Percentiles rank a stretch among this genome's conserved stretches.
Conservation (phyloP, 2,888 invertebrate genomes). For the Plebejus argus region DNA sequence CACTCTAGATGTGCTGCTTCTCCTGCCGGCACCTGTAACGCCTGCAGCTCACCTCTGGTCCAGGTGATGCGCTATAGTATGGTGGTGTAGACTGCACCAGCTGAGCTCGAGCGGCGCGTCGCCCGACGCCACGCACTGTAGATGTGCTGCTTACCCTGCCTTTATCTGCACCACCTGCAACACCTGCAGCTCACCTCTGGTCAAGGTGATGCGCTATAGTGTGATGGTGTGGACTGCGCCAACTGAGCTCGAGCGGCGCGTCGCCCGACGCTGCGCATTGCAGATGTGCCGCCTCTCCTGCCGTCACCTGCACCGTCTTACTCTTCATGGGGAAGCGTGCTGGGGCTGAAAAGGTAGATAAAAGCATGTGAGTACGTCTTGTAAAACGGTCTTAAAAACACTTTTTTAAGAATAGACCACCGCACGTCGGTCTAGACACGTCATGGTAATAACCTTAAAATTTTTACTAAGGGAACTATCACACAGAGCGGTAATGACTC, state of each 20-base stretch:
- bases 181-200: too few relatives aligned
- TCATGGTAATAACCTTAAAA: too few relatives aligned
- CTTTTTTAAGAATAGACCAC: too few relatives aligned
- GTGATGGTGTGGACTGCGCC: slow-evolving; percentile 89
- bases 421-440: too few relatives aligned
- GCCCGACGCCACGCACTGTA: slow-evolving; percentile 93
- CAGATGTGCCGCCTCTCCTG: slow-evolving; percentile 90
- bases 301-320: slow-evolving; percentile 90
- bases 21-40: slow-evolving; percentile 83
- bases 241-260: slow-evolving; percentile 91
- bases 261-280: slow-evolving; percentile 95
- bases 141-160: slow-evolving; percentile 89
- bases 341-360: slow-evolving; percentile 80
- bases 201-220: slow-evolving; percentile 81
- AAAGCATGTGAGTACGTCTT: too few relatives aligned
- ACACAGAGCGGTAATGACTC: too few relatives aligned
- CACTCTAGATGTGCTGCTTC: slow-evolving; percentile 56
- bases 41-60: slow-evolving; percentile 80
- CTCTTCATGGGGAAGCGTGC: slow-evolving; percentile 92
- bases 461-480: too few relatives aligned
- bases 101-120: slow-evolving; percentile 92
- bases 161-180: slow-evolving; percentile 62
- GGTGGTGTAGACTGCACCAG: slow-evolving; percentile 90
- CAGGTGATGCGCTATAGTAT: slow-evolving; percentile 84
- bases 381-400: too few relatives aligned